Evolutionary conservation across 2,113 vertebrate species (phyloP), one percentile per base, ranked within the genome.

Genomic region (Taxidea taxus): DNA sequence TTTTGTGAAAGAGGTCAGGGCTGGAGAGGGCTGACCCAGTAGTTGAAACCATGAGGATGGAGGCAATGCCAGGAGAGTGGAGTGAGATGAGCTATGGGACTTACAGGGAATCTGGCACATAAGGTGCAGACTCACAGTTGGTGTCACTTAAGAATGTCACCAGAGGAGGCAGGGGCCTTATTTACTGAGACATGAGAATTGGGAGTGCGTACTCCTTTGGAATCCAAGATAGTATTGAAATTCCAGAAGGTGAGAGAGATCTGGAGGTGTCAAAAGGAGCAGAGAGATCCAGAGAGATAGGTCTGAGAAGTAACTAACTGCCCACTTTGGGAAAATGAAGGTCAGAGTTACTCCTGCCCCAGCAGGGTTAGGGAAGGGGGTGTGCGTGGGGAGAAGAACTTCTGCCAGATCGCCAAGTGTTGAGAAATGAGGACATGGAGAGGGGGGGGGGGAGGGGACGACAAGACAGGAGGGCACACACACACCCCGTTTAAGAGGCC

Each of bases 381-480:
- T 47, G 51, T 54, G 80, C 11, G 14, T 25, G 56, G n/a, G 13
- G 11, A 34, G 81, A 39, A 72, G 20, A n/a, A 58, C n/a, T n/a
- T n/a, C n/a, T n/a, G 68, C 31, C 68, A 39, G 81, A 51, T 29
- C 16, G 37, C 23, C 42, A n/a, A 77, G 44, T 16, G 25, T 18
- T 60, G 66, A 91, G 60, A 91, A 96, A 78, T 42, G 29, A 94
- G 91, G 88, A 91, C 66, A 44, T 81, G 54, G 39, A 81, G 62
- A n/a, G 42, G 13, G 20, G 25, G 3, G 21, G 14, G 37, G 15
- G 34, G 21, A n/a, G 34, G 15, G 34, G 8, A 31, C 27, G 14
- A 82, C 9, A 18, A 18, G 34, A 37, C 66, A 68, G 34, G 18
- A 68, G 66, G 66, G 18, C 8, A n/a, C 64, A 10, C 64, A 66